These are phyloP conservation scores for Macaca nemestrina DNA, from an alignment of 2,113 vertebrate genomes.

Conservation along the genomic window DNA sequence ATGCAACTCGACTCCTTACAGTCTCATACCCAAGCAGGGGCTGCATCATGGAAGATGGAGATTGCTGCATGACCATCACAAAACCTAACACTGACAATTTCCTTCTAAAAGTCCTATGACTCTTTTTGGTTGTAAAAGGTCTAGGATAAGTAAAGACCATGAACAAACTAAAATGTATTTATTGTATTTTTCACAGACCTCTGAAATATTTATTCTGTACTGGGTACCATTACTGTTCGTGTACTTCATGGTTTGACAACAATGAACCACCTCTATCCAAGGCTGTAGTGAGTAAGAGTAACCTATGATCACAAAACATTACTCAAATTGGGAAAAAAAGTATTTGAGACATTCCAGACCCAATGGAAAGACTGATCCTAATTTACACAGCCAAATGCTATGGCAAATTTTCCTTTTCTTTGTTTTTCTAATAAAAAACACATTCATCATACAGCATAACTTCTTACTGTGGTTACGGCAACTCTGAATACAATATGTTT, in stretches of 20 bases:
- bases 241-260: neutral
- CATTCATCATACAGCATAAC: neutral
- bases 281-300: neutral
- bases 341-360: neutral
- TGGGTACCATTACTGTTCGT: neutral
- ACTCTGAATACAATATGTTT: neutral
- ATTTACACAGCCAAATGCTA: neutral
- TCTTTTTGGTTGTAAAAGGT: neutral
- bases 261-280: neutral
- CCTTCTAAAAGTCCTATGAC: neutral
- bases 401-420: neutral
- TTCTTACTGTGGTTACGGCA: too few species aligned
- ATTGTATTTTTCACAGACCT: neutral
- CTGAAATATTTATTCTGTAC: neutral
- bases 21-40: neutral
- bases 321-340: neutral
- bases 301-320: neutral
- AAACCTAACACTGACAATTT: neutral
- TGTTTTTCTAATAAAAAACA: neutral
- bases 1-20: neutral
- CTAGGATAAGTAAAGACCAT: neutral
- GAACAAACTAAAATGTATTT: neutral
- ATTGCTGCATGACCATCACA: neutral
- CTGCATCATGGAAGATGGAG: accelerated
- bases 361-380: neutral